Evolutionary conservation across 64 coral and sea anemone species (phyloP).

Genomic region (Acropora tenuis): DNA sequence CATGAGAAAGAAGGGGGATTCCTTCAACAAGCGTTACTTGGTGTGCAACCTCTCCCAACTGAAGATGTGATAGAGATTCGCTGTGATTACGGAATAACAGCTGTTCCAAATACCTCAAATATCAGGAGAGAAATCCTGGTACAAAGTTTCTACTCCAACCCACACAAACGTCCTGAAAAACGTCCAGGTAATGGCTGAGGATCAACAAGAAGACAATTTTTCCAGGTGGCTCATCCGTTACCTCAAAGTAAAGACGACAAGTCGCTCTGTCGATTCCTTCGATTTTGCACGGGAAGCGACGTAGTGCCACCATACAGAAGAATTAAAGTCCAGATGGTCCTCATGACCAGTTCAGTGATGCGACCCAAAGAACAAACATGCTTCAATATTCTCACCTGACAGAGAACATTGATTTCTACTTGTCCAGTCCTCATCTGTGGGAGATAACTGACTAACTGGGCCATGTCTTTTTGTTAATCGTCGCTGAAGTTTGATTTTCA

Average conservation of each 20-base stretch:
- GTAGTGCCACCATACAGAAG: constrained; percentile 7
- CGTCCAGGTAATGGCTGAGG: constrained; percentile 15
- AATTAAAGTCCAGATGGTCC: constrained; percentile 10
- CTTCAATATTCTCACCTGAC: constrained; percentile 22
- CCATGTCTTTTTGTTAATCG: not conserved
- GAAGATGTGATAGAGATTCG: constrained; percentile 50
- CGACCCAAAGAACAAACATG: constrained; percentile 39
- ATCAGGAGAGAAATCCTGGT: constrained; percentile 44
- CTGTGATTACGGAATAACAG: constrained; percentile 34
- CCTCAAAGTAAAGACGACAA: constrained; percentile 18
- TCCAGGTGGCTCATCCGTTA: constrained; percentile 16
- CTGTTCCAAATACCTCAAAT: constrained; percentile 50
- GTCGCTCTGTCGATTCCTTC: constrained; percentile 22
- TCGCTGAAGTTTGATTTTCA: not conserved
- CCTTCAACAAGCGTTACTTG: constrained; percentile 13
- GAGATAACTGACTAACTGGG: not conserved
- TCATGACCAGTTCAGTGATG: constrained; percentile 14
- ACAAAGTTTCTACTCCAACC: constrained; percentile 55
- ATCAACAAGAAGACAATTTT: constrained; percentile 30
- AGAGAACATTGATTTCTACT: not conserved
- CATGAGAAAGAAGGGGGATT: constrained; percentile 41
- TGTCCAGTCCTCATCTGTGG: not conserved
- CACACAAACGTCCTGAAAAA: constrained; percentile 15
- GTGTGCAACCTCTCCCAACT: not conserved
- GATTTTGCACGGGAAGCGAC: constrained; percentile 56